Conservation (phyloP, 92 coral and sea anemone species). For the Heteractis magnifica region DNA sequence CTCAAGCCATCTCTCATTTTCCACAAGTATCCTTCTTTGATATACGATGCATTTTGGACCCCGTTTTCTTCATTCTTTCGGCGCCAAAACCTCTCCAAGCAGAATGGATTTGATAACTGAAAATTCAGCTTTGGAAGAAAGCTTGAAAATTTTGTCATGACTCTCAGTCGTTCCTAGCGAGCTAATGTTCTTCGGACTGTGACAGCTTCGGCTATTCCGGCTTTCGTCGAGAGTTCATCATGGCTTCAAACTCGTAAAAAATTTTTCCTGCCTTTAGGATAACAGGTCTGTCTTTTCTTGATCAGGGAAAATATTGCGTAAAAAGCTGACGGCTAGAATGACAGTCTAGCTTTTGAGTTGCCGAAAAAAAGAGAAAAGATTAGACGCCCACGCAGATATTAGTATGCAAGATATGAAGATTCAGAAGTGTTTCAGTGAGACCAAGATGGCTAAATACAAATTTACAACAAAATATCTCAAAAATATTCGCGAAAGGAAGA, state of each 20-base stretch:
- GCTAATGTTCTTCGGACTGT: not conserved
- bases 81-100: constrained; percentile 36
- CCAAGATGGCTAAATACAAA: not conserved
- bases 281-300: not conserved
- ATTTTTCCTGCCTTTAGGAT: not conserved
- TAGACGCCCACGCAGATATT: constrained; percentile 29
- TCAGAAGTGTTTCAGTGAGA: not conserved
- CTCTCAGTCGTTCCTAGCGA: not conserved
- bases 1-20: constrained; percentile 42
- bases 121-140: constrained; percentile 52
- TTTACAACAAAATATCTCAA: not conserved
- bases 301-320: not conserved
- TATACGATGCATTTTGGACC: constrained; percentile 23
- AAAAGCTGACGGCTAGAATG: not conserved
- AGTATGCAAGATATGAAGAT: not conserved
- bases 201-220: not conserved
- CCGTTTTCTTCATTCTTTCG: constrained; percentile 43
- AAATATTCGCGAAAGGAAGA: not conserved
- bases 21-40: constrained; percentile 82
- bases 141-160: constrained; percentile 52
- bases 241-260: not conserved
- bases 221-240: not conserved
- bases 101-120: constrained; percentile 22
- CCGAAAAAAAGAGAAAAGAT: constrained; percentile 8
- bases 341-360: constrained; percentile 21